Evolutionary conservation across 1,140 invertebrate species (phyloP), one percentile per base, ranked within the genome.

Genomic region (Megalopta genalis): DNA sequence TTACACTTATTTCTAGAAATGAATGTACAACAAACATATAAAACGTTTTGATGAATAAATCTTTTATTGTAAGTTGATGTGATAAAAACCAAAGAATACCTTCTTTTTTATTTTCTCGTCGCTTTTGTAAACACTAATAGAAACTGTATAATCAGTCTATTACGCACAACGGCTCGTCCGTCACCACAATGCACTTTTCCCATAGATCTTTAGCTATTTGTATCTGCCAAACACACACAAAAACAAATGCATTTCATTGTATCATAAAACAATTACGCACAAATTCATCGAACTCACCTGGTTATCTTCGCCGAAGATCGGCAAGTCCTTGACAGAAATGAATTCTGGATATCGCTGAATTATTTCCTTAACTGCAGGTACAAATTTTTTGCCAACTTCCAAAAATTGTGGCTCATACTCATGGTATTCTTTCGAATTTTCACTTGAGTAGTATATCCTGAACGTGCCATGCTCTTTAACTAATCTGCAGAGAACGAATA

Each of bases 351-450:
- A 98, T 1, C 90, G 87, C 49, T 92, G 92, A 64, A 98, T 95
- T 16, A 99, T 93, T 60, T 93, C 93, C 88, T 96, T 95, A 23
- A 98, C 93, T 16, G 94, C 95, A 14, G 94, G 94, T 0, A 95
- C 95, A 80, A 95, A 92, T 6, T 95, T 92, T 39, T 93, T 90
- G 46, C 95, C 93, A 65, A 98, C 94, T 88, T 97, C 96, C 78
- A 98, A 91, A 91, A 93, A 98, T 80, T 97, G 96, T 37, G 95
- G 91, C 64, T 98, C 97, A 90, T 95, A 95, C 49, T 95, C 97
- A 90, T 97, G 97, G 89, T 98, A 98, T 80, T 96, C 94, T 81
- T 96, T 93, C 0, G 96, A 95, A 93, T 99, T 99, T 88, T 98
- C 97, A 67, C 95, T 92, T 75, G 95, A 96, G 91, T 97, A 97